Evolutionary conservation across 2,113 vertebrate genomes (phyloP).

Genomic region (Crotalus helleri): DNA sequence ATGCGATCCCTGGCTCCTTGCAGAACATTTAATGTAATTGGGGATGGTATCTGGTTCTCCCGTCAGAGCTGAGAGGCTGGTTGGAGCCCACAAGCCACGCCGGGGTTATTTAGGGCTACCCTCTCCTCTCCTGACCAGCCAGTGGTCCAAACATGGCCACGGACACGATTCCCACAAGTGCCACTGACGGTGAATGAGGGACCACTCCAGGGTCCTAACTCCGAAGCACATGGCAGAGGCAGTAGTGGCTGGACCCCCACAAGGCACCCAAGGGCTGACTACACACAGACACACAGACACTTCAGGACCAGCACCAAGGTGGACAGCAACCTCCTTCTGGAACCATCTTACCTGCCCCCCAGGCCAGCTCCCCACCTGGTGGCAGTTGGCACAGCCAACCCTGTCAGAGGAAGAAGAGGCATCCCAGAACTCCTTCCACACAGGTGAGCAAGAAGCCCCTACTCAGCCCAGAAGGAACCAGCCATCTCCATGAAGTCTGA

Average conservation of each 20-base stretch:
- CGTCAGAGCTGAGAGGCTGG: background rate
- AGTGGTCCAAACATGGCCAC: background rate
- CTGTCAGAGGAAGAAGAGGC: background rate
- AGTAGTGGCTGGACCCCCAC: background rate
- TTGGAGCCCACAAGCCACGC: background rate
- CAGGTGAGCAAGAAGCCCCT: background rate
- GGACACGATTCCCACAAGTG: background rate
- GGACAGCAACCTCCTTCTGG: background rate
- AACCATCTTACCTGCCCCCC: background rate
- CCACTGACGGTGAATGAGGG: background rate
- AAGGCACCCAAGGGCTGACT: background rate
- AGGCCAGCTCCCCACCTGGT: background rate
- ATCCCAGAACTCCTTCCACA: background rate
- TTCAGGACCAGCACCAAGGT: background rate
- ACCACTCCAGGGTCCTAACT: background rate
- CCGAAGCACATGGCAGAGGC: background rate
- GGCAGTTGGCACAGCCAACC: background rate
- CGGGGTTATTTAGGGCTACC: background rate
- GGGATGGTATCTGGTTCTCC: background rate
- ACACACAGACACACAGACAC: background rate
- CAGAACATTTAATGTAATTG: background rate
- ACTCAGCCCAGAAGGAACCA: background rate
- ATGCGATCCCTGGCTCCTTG: background rate
- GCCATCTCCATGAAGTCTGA: background rate
- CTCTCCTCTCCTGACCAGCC: background rate